phyloP scores from a whole-genome alignment of 2,113 vertebrate species.

The Lophochroa leadbeateri region DNA sequence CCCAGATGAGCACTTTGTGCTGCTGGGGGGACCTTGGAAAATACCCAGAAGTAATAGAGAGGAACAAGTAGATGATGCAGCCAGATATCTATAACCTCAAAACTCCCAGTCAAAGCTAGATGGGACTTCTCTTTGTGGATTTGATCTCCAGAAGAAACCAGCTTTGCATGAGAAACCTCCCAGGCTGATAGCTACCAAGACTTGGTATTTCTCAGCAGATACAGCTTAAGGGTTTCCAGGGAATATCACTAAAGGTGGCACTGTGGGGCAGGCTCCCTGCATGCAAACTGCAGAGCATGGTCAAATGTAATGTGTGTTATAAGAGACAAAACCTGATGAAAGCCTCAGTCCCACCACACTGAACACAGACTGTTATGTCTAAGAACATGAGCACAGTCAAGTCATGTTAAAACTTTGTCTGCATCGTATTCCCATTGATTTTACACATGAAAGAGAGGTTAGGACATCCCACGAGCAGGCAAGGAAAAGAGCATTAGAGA shows the following conservation, averaged over 20 bases:
- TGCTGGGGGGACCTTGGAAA: not conserved
- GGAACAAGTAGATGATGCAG: not conserved
- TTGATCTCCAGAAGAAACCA: not conserved
- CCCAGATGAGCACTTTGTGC: not conserved
- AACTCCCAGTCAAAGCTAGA: not conserved
- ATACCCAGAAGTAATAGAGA: not conserved
- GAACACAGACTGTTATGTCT: not conserved
- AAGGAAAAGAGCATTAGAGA: not conserved
- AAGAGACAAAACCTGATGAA: not conserved
- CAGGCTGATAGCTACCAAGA: not conserved
- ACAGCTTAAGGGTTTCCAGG: not conserved
- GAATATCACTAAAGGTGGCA: not conserved
- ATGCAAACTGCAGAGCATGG: not conserved
- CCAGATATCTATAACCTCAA: not conserved
- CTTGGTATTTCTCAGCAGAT: not conserved
- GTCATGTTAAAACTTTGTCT: not conserved
- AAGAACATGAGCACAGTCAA: not conserved
- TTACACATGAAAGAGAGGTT: not conserved
- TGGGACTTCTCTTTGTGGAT: not conserved
- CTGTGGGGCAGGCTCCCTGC: not conserved
- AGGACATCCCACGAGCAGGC: not conserved
- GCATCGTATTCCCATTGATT: not conserved
- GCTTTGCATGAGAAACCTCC: not conserved
- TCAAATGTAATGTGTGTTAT: not conserved
- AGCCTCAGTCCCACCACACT: not conserved